Evolutionary conservation across 2,888 invertebrate genomes (phyloP).

Genomic region (Eupithecia abbreviata): DNA sequence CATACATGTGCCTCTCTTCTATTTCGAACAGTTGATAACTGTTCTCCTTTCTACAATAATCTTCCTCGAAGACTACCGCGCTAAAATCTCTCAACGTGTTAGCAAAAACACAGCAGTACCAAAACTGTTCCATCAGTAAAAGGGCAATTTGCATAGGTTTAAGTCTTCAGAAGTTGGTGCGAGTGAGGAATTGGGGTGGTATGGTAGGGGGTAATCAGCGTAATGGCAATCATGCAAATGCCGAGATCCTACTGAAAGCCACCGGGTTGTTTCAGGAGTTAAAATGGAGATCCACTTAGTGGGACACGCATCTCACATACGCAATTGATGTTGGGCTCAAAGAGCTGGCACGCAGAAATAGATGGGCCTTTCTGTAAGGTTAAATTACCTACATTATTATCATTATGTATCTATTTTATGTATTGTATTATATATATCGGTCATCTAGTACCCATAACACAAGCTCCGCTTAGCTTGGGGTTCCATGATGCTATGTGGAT

Average conservation of each 20-base stretch:
- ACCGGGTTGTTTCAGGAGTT: slow-evolving; percentile 84
- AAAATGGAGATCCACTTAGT: slow-evolving; percentile 84
- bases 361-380: slow-evolving; percentile 30
- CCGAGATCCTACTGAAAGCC: slow-evolving; percentile 83
- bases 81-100: neutral
- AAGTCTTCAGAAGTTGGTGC: slow-evolving; percentile 63
- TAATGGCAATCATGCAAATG: slow-evolving; percentile 84
- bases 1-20: neutral
- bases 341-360: slow-evolving; percentile 51
- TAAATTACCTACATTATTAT: neutral
- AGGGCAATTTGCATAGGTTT: slow-evolving; percentile 77
- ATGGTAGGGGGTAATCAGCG: slow-evolving; percentile 72
- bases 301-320: slow-evolving; percentile 81
- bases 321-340: slow-evolving; percentile 72
- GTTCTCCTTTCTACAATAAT: no score
- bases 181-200: slow-evolving; percentile 51
- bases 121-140: slow-evolving; percentile 51
- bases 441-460: no score
- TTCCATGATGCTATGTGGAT: no score
- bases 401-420: no score
- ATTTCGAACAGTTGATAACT: neutral
- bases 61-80: neutral
- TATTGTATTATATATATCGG: no score
- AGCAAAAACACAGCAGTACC: slow-evolving; percentile 16
- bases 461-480: no score